Conservation (phyloP, 2,113 vertebrate genomes). For the Pluvialis apricaria region DNA sequence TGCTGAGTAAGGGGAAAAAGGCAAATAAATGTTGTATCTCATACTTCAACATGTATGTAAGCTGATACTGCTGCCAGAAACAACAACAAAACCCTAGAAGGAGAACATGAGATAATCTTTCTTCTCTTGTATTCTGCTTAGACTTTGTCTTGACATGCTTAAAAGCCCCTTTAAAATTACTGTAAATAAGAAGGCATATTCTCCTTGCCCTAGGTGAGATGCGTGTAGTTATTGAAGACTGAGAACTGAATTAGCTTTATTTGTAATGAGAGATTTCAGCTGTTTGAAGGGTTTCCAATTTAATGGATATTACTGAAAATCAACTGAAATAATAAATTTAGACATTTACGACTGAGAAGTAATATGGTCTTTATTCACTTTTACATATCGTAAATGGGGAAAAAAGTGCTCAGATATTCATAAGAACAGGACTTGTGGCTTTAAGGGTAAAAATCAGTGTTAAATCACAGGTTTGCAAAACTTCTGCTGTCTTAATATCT, state of each 20-base stretch:
- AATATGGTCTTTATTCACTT: not conserved
- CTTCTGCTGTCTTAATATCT: not conserved
- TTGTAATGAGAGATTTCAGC: not conserved
- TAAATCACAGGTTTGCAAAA: not conserved
- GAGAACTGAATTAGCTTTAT: not conserved
- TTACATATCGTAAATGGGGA: not conserved
- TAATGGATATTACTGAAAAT: not conserved
- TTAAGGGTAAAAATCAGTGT: not conserved
- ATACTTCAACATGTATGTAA: not conserved
- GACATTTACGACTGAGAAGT: not conserved
- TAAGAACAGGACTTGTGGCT: not conserved
- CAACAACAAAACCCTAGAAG: not conserved
- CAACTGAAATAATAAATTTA: not conserved
- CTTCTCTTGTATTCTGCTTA: not conserved
- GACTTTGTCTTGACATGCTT: not conserved
- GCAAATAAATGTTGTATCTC: not conserved
- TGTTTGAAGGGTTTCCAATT: not conserved
- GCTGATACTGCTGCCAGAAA: not conserved
- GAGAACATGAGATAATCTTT: not conserved
- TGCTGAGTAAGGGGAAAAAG: not conserved
- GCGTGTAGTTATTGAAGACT: not conserved
- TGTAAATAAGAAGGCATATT: not conserved
- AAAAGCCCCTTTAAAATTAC: not conserved
- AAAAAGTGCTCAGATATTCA: not conserved
- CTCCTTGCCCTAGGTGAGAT: not conserved